Evolutionary conservation across 2,113 vertebrate genomes (phyloP), one percentile per base, ranked within the genome.

Genomic region (Chaetodon auriga): DNA sequence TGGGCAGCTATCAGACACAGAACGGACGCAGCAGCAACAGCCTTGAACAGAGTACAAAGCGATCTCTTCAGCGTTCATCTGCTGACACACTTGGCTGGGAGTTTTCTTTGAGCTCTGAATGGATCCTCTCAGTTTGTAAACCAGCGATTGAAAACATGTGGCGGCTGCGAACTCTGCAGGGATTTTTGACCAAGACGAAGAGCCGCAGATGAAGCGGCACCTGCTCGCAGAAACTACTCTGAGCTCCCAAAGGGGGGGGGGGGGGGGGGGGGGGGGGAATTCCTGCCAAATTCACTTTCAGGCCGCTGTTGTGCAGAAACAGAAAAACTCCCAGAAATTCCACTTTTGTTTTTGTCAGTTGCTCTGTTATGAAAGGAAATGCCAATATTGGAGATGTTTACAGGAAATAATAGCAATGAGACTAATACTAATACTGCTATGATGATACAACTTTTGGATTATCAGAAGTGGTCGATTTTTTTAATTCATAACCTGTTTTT

Each of bases 81-180:
- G 75, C 81, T 36, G 75, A 78, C 82, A 46, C 84, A 35, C 71
- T 73, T 36, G 76, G 69, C 80, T 41, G 15, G 15, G 72, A 70
- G 43, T 38, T 15, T 6, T 25, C 73, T 83, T 57, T 62, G 25
- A 45, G 63, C 73, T 78, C 43, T 81, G 84, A 92, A 87, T 75
- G 83, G 71, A 51, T 82, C 80, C 79, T 90, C 91, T 89, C 75
- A 86, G 65, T 48, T 53, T 23, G 73, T 30, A 38, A 53, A 49
- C 12, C 6, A 3, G 16, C 84, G 84, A 93, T 92, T 0, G 80
- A 53, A 76, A 92, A 89, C 92, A 93, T 87, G 88, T 93, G 92
- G 81, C 7, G 70, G 79, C 76, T 18, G 46, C 8, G 19, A 71
- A 38, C 72, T 81, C 70, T 21, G 41, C 55, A 6, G 89, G 82